Base-by-base conservation (phyloP, 2,888 invertebrate genomes). In the Alsophila aescularia region DNA sequence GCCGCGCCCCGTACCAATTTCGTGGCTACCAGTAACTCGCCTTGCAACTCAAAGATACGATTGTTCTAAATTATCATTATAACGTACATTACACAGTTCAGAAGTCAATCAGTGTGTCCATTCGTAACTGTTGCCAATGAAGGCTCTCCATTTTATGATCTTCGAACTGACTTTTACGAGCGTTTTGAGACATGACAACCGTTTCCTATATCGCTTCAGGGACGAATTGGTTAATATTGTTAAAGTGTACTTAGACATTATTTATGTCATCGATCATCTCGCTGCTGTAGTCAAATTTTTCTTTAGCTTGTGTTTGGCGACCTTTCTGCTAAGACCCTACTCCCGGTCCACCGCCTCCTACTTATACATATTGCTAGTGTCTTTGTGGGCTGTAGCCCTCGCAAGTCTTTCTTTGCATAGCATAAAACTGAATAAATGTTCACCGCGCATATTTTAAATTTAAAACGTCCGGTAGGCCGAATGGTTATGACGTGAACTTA, bases 91-190 rank as follows among this genome's bases (percentile, higher is more conserved):
- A 31, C 14, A 42, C 44, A 55, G 72, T 62, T 71, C 69, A 73
- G 58, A 64, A 57, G 69, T 67, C 70, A 69, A 64, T 54, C 63
- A 60, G 40, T 43, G 44, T 40, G 61, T 54, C 53, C 58, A 67
- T 69, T 67, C 65, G 58, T 71, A 62, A 67, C 53, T 50, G 51
- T 62, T 53, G 65, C 67, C 73, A 70, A 73, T 72, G 67, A 70
- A 67, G 64, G 56, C 63, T 63, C 60, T 62, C 44, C 70, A 70
- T 72, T 75, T 75, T 78, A 80, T 72, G 70, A 73, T 66, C 72
- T 47, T 52, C 57, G 60, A 65, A 69, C 57, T 62, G 64, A 66
- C 64, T 70, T 75, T 73, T 73, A 75, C 62, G 67, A 69, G 48
- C 59, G 52, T 52, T 51, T 49, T 58, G 59, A 58, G 48, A 39